A percentile compares a stretch with the other conserved stretches of the same genome.
These are phyloP conservation scores for Neoniphon sammara DNA, from an alignment of 2,797 vertebrate genomes.

Conservation along the genomic window DNA sequence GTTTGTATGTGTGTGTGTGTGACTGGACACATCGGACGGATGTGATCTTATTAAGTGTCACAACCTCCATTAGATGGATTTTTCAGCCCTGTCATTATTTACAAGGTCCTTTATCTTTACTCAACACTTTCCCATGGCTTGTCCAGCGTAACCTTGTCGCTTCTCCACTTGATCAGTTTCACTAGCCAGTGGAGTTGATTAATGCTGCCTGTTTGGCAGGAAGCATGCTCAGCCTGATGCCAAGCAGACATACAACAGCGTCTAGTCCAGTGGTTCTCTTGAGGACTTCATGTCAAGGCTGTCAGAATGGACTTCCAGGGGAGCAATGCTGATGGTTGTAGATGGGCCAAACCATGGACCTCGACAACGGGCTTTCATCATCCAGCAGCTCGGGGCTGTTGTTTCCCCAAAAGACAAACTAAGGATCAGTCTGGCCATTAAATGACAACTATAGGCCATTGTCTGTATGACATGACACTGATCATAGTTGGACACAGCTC, in stretches of 20 bases:
- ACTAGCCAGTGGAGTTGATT: conserved; percentile 18
- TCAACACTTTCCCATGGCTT: neutral
- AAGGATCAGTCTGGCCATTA: conserved; percentile 25
- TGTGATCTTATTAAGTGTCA: neutral
- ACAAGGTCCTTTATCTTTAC: neutral
- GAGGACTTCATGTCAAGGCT: conserved; percentile 43
- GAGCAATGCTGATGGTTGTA: conserved; percentile 13
- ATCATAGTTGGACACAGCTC: neutral
- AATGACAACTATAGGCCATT: conserved; percentile 24
- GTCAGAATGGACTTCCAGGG: conserved; percentile 35
- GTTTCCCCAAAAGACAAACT: conserved; percentile 44
- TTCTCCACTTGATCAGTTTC: neutral
- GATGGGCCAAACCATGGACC: conserved; percentile 24
- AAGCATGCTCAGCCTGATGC: conserved; percentile 3
- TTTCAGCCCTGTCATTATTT: neutral
- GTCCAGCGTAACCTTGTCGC: neutral
- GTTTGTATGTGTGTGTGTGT: neutral
- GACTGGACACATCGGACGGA: neutral
- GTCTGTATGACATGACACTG: conserved; percentile 4
- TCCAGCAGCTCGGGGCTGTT: conserved; percentile 33
- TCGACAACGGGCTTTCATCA: conserved; percentile 43
- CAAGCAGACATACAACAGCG: conserved; percentile 14
- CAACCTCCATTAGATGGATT: conserved; percentile 1
- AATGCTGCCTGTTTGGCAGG: conserved; percentile 31
- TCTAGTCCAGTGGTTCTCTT: conserved; percentile 32